Conservation (phyloP, 2,797 vertebrate genomes). For the Acridotheres tristis region DNA sequence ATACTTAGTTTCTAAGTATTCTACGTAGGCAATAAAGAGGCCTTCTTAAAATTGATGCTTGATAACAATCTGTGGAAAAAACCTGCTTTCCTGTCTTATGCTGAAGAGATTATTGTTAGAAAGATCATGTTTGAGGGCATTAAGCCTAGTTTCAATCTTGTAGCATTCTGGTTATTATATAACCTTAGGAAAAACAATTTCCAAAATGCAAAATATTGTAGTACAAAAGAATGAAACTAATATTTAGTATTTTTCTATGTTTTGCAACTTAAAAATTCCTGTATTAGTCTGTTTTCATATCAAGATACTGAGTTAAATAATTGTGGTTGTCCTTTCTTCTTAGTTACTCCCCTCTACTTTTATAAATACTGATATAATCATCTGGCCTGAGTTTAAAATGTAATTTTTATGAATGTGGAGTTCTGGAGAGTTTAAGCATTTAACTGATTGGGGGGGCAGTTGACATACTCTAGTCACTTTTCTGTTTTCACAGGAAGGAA, state of each 20-base stretch:
- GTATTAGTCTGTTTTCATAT: background rate
- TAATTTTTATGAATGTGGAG: background rate
- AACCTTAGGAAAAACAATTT: background rate
- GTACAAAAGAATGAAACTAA: background rate
- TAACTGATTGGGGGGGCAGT: background rate
- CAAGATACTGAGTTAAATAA: background rate
- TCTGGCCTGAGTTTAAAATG: background rate
- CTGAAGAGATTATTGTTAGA: background rate
- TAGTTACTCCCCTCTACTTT: background rate
- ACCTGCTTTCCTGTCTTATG: background rate
- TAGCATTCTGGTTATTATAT: background rate
- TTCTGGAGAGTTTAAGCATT: background rate
- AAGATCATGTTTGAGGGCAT: background rate
- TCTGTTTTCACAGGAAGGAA: background rate
- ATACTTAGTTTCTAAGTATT: background rate
- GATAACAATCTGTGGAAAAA: background rate
- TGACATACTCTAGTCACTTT: background rate
- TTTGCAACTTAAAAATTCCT: background rate
- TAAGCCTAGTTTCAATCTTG: background rate
- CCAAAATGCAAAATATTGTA: background rate
- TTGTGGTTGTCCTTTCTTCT: background rate
- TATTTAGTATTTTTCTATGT: background rate
- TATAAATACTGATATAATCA: background rate
- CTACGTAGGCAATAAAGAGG: background rate
- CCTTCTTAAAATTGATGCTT: background rate